Conservation (phyloP, 2,888 invertebrate genomes). For the Choristoneura rosaceana region DNA sequence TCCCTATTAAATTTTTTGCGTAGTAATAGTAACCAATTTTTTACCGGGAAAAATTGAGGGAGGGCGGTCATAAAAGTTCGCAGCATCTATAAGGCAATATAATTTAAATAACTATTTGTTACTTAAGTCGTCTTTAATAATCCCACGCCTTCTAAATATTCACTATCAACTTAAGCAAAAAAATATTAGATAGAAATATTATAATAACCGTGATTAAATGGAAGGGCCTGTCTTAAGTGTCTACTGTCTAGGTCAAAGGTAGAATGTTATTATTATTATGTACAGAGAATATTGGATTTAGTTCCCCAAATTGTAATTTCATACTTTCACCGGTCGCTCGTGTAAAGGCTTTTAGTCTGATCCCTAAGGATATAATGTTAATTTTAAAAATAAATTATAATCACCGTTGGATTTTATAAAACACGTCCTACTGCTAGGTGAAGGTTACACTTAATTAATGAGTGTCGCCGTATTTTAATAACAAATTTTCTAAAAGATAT, state of each 20-base stretch:
- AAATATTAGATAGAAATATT: not conserved
- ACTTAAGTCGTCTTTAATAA: not conserved
- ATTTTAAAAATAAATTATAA: not conserved
- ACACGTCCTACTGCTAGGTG: not conserved
- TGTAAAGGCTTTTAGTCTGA: not conserved
- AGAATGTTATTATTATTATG: slow-evolving; percentile 9
- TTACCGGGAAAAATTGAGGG: too few relatives aligned
- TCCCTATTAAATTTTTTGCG: too few relatives aligned
- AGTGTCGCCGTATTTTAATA: not conserved
- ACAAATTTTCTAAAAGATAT: not conserved
- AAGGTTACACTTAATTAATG: not conserved
- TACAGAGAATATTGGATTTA: slow-evolving; percentile 11
- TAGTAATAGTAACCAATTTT: too few relatives aligned
- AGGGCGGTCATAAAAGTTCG: too few relatives aligned
- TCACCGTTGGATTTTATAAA: not conserved
- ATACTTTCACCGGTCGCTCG: slow-evolving; percentile 13
- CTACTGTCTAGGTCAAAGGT: slow-evolving; percentile 4
- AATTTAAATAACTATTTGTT: not conserved
- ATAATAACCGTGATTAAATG: not conserved
- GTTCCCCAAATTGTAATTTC: slow-evolving; percentile 15
- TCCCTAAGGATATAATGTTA: slow-evolving; percentile 1
- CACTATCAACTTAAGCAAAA: not conserved
- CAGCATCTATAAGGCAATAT: not conserved
- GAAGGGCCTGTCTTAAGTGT: not conserved
- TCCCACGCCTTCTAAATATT: not conserved